Evolutionary conservation across 1,140 invertebrate species (phyloP).

Genomic region (Danaus melanippus): DNA sequence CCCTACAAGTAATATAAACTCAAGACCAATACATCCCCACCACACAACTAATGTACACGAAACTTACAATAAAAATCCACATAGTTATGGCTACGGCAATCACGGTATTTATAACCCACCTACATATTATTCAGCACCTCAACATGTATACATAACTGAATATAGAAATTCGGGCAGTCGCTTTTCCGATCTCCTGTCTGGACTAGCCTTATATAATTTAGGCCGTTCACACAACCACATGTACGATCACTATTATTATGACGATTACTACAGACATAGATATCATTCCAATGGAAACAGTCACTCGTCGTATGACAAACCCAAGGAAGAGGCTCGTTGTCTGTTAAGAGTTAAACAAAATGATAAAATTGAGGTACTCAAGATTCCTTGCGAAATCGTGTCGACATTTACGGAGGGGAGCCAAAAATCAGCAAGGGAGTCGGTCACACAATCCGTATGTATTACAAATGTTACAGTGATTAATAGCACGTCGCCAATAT

Average conservation of each 20-base stretch:
- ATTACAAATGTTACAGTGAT: conserved; percentile 22
- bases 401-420: conserved; percentile 54
- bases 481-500: conserved; percentile 17
- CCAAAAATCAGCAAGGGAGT: conserved; percentile 23
- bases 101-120: conserved; percentile 13
- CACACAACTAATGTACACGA: conserved; percentile 21
- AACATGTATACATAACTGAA: conserved; percentile 51
- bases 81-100: conserved; percentile 7
- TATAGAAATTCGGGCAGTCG: conserved; percentile 56
- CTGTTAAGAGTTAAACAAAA: conserved; percentile 49
- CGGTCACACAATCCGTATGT: conserved; percentile 30
- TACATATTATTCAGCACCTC: conserved; percentile 45
- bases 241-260: conserved; percentile 54
- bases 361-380: conserved; percentile 35
- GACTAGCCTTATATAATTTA: conserved; percentile 58
- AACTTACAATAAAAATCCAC: conserved; percentile 7
- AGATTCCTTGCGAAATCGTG: conserved; percentile 61
- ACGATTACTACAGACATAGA: conserved; percentile 53
- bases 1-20: conserved; percentile 13
- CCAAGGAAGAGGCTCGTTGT: conserved; percentile 42
- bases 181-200: conserved; percentile 50
- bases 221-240: conserved; percentile 48
- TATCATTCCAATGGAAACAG: conserved; percentile 23
- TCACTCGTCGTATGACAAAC: conserved; percentile 19
- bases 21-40: conserved; percentile 6